Evolutionary conservation across 2,888 invertebrate species (phyloP).

Genomic region (Lamellibrachia columna): DNA sequence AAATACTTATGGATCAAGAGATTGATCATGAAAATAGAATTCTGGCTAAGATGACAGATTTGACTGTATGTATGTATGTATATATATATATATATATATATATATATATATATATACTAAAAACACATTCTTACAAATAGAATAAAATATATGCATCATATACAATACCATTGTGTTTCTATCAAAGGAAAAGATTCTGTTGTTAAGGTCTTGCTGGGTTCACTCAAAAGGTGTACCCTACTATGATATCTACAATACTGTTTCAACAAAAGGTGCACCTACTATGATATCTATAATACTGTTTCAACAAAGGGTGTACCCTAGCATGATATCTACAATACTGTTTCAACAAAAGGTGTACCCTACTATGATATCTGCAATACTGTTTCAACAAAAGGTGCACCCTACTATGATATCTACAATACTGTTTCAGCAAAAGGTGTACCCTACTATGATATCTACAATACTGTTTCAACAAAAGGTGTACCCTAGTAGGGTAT

Average conservation of each 20-base stretch:
- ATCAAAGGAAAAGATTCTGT: background rate
- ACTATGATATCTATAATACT: too few species aligned
- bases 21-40: background rate
- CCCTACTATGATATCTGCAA: too few species aligned
- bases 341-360: too few species aligned
- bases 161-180: background rate
- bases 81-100: too few species aligned
- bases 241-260: background rate
- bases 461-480: background rate
- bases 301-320: too few species aligned
- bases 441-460: background rate
- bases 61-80: background rate
- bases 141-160: background rate
- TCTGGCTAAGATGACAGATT: background rate
- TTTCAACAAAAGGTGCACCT: background rate
- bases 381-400: background rate
- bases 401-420: too few species aligned
- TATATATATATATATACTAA: too few species aligned
- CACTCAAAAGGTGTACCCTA: background rate
- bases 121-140: too few species aligned
- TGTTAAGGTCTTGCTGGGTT: background rate
- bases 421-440: background rate
- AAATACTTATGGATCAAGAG: too few species aligned
- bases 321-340: too few species aligned
- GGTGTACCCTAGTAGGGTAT: too few species aligned